Base-by-base conservation (phyloP, 2,888 invertebrate species). In the Myopa tessellatipennis region DNA sequence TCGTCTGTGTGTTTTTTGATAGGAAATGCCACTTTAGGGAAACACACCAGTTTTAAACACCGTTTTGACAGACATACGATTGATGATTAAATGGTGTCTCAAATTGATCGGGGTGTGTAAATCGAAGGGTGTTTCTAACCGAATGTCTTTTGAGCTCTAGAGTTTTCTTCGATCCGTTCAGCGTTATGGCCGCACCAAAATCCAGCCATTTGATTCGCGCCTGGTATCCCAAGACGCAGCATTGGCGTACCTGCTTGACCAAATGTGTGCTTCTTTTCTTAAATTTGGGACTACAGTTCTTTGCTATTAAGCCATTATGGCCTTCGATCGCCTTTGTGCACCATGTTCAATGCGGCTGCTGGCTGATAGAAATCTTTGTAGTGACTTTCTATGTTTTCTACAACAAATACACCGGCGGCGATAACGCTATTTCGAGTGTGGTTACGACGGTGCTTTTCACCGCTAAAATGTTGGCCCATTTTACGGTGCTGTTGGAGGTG, bases 401-500 rank as follows among this genome's bases (percentile, higher is more conserved):
- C 26, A 45, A 45, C 16, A 55, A 14, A 26, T 68, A 18, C 34
- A n/a, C 12, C 18, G 18, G 45, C 45, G 8, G 4, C 10, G 68
- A n/a, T 14, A 26, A 75, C 10, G 36, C 80, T 8, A 80, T 84
- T 7, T 81, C 82, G 40, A 77, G 79, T n/a, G 38, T 83, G 16
- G 80, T 84, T 5, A 80, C 74, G 61, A 68, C 68, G 4, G 10
- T 83, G 10, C 76, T 83, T 0, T 84, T 84, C 78, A 36, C 83
- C 6, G 78, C 82, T 3, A 81, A 83, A 77, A 80, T 82, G 4
- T 12, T 82, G 3, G 80, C 84, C 4, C 85, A 86, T 80, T 67
- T 85, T 10, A 77, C 82, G 0, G 80, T 83, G 1, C 72, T 85
- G 7, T 10, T 81, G 4, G 85, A 87, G 77, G 80, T 85, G 0